Percentiles rank a stretch among this genome's conserved stretches.
Evolutionary conservation across 2,113 vertebrate genomes (phyloP).

Genomic region (Thunnus thynnus): DNA sequence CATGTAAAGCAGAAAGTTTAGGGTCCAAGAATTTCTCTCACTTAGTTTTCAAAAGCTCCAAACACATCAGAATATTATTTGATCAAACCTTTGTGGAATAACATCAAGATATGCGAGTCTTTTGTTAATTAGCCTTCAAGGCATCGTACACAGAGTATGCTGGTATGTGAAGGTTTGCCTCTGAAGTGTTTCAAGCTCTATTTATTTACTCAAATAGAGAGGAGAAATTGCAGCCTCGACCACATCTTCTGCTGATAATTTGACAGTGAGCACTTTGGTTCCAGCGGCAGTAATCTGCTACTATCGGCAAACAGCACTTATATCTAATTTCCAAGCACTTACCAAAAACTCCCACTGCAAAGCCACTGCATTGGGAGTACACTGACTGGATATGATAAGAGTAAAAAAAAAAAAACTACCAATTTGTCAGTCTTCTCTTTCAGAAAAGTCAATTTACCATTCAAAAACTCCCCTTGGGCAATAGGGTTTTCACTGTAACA

Average conservation of each 20-base stretch:
- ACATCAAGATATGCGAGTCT: background rate
- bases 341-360: constrained; percentile 24
- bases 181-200: background rate
- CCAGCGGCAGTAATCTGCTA: constrained; percentile 18
- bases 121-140: constrained; percentile 5
- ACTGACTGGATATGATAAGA: background rate
- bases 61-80: background rate
- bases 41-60: background rate
- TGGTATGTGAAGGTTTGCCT: background rate
- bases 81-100: background rate
- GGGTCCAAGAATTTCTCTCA: background rate
- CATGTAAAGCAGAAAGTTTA: background rate
- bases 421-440: background rate
- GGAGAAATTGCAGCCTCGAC: background rate
- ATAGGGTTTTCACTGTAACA: background rate
- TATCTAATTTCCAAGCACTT: constrained; percentile 32
- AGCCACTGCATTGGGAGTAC: background rate
- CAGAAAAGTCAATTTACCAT: background rate
- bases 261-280: constrained; percentile 29
- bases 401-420: background rate
- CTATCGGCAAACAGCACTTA: constrained; percentile 45
- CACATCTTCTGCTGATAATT: constrained; percentile 19
- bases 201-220: background rate
- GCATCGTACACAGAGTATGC: background rate
- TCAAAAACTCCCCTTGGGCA: too few relatives aligned